Evolutionary conservation across 1,140 invertebrate genomes (phyloP), one percentile per base, ranked within the genome.

Genomic region (Danaus melanippus): DNA sequence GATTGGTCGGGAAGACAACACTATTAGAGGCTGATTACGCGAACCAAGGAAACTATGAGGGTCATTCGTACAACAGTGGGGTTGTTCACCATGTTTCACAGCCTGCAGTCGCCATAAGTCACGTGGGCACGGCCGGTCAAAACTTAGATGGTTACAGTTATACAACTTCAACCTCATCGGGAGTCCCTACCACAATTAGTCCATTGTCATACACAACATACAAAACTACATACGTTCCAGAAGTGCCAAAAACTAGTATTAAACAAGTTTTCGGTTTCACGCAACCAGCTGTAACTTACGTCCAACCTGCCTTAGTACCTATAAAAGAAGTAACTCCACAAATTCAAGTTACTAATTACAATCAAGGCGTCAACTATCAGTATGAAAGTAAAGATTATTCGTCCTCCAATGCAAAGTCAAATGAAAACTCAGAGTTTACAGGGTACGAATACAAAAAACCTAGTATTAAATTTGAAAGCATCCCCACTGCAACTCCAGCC

Each of bases 361-460:
- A 71, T 42, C 72, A 79, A 62, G 75, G 69, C 40, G 21, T 64
- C 6, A 72, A 66, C 40, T 74, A 77, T 52, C 74, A 79, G 41
- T 67, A 58, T 9, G 57, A 76, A 58, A 70, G 41, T 53, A 65
- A 69, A 12, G 65, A 68, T 48, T 64, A 71, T 40, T 64, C 63
- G 8, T 56, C 46, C 17, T 57, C 63, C 48, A 58, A 65, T 44
- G 12, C 57, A 10, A 60, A 56, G 44, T 64, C 54, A 40, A 54
- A 55, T 15, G 55, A 50, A 32, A 62, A 64, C 50, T 56, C 53
- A 10, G 60, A 71, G 46, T 75, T 71, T 46, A 64, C 67, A 21
- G 86, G 87, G 15, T 88, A 89, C 51, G 67, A 76, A 32, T 88
- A 88, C 52, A 73, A 79, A 1, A 86, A 83, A 67, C 87, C 88